Base-by-base conservation (phyloP, 2,888 invertebrate species). In the Phyllotreta striolata region DNA sequence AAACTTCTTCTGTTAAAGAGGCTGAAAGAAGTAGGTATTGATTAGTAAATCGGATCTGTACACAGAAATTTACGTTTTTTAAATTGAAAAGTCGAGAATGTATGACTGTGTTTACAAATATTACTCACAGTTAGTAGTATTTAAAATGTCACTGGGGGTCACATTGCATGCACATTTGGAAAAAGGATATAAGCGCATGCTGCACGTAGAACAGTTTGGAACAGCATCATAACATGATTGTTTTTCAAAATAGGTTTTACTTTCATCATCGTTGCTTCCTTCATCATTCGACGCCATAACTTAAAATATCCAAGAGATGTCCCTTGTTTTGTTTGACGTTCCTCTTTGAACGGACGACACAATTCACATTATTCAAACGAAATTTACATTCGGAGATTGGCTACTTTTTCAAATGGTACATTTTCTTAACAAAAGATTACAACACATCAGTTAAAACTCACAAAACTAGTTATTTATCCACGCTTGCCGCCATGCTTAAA, bases 281-380 rank as follows among this genome's bases (percentile, higher is more conserved):
- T 78, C 75, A 62, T 77, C 76, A 66, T 76, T 74, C 66, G 78
- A 78, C 78, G 78, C 78, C 78, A 78, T 77, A 74, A 72, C 75
- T 71, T 68, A 55, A 68, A 62, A 56, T 59, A 63, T 67, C 58
- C 52, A 58, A 52, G 56, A 57, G 59, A 65, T 58, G 63, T 54
- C 56, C 58, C 63, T 62, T 64, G 54, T 66, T 69, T 67, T 64
- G 41, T 62, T 61, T 62, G 57, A 52, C 44, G 44, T 67, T 66
- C 52, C 58, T 38, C 24, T 44, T 35, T 35, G 56, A 55, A 43
- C 43, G 38, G 38, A 57, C 41, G 39, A 63, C 59, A 55, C 43
- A 56, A 61, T 52, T 65, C 66, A 67, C 63, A 59, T 66, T 61
- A 61, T 66, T 65, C 62, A 38, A 51, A 62, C 43, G 60, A 43